Conservation (phyloP, 64 coral and sea anemone species). For the Anthopleura sola region DNA sequence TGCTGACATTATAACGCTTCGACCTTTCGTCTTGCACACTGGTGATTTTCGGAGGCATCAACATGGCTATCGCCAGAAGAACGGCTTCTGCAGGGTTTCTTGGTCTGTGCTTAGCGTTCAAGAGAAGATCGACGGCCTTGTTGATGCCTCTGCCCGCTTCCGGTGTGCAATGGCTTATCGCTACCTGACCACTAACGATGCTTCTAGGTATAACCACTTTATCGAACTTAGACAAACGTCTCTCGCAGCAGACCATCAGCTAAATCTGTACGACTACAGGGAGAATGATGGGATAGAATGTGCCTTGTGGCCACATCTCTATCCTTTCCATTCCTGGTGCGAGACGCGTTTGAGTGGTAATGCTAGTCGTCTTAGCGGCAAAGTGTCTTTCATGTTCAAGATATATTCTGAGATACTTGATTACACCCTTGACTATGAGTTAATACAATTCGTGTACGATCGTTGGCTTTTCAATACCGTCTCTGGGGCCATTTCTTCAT, state of each 20-base stretch:
- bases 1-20: not conserved
- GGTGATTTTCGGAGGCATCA: constrained; percentile 13
- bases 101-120: not conserved
- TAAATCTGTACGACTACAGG: constrained; percentile 2
- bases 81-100: not conserved
- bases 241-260: not conserved
- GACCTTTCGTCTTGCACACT: constrained; percentile 9
- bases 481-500: constrained; percentile 19
- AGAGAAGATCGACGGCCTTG: constrained; percentile 5
- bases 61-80: constrained; percentile 32
- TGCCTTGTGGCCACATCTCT: constrained; percentile 51
- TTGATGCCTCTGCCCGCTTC: not conserved
- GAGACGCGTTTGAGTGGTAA: not conserved
- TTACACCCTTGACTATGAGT: constrained; percentile 27
- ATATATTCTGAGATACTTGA: constrained; percentile 16
- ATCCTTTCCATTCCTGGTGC: constrained; percentile 8
- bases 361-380: not conserved
- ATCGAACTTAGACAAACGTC: not conserved
- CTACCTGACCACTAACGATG: not conserved
- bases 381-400: constrained; percentile 30
- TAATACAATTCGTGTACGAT: constrained; percentile 46
- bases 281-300: constrained; percentile 37
- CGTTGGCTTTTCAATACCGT: constrained; percentile 55
- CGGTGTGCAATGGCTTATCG: not conserved
- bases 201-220: not conserved